Conservation (phyloP, 2,113 vertebrate species). For the Tetraodon nigroviridis region DNA sequence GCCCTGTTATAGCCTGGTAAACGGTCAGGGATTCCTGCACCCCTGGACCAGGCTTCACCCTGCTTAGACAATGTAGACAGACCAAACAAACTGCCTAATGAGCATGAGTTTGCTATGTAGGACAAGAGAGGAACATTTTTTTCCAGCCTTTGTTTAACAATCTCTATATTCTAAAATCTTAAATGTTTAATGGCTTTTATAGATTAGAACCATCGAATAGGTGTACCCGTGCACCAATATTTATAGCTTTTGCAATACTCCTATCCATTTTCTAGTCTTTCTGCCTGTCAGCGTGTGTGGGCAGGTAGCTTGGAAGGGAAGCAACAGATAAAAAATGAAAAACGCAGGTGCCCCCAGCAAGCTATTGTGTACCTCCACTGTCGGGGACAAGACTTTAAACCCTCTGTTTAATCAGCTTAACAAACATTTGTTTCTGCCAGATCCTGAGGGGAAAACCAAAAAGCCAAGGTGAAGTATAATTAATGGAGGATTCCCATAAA, state of each 20-base stretch:
- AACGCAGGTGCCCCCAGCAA: slow-evolving; percentile 1
- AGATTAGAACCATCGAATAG: background rate
- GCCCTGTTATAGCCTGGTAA: too few relatives aligned
- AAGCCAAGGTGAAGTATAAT: slow-evolving; percentile 30
- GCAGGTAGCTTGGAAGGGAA: slow-evolving; percentile 29
- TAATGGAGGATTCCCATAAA: slow-evolving; percentile 52
- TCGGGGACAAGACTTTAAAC: slow-evolving; percentile 41
- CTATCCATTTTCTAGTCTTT: slow-evolving; percentile 15
- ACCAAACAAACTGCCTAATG: background rate
- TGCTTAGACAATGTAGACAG: too few relatives aligned
- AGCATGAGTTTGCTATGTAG: slow-evolving; percentile 5
- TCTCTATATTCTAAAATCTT: too few relatives aligned
- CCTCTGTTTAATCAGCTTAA: slow-evolving; percentile 37
- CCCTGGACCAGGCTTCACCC: too few relatives aligned
- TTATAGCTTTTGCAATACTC: background rate
- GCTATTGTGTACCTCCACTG: slow-evolving; percentile 6
- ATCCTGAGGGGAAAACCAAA: slow-evolving; percentile 1
- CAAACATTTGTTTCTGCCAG: slow-evolving; percentile 42
- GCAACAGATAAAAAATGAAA: slow-evolving; percentile 46
- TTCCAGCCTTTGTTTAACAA: too few relatives aligned
- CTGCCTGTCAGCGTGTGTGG: slow-evolving; percentile 34
- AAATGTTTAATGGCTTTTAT: background rate
- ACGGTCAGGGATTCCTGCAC: too few relatives aligned
- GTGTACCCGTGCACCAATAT: slow-evolving; percentile 1
- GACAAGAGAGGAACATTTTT: background rate